Evolutionary conservation across 30 jellyfish, hydroid and myxozoan species (phyloP).

Genomic region (Rhopilema esculentum): DNA sequence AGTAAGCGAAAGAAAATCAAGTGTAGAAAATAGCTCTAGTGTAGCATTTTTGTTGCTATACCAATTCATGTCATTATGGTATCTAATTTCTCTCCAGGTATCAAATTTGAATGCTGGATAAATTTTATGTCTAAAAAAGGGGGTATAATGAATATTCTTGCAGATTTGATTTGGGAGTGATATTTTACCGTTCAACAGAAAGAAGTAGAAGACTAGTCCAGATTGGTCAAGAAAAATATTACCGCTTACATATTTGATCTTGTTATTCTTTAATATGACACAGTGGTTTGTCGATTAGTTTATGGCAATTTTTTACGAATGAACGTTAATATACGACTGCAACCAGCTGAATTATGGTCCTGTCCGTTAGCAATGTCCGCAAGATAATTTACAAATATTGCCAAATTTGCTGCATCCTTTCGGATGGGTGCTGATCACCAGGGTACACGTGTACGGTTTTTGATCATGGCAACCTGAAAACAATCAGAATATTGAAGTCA

Average conservation of each 20-base stretch:
- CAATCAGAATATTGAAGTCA: neutral
- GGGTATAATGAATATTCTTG: too few species aligned
- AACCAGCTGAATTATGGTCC: neutral
- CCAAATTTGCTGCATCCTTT: conserved; percentile 62
- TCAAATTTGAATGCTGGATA: too few species aligned
- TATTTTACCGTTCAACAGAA: too few species aligned
- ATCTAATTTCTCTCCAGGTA: too few species aligned
- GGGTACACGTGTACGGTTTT: conserved; percentile 68
- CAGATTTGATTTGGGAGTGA: too few species aligned
- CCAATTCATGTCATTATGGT: too few species aligned
- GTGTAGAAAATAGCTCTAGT: too few species aligned
- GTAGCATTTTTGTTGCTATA: too few species aligned
- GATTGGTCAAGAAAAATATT: neutral
- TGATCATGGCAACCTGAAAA: conserved; percentile 52
- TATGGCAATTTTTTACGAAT: neutral
- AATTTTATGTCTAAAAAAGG: too few species aligned
- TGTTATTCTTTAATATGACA: neutral
- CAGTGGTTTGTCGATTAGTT: neutral
- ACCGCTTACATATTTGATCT: neutral
- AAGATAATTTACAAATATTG: conserved; percentile 35
- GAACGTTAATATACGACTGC: neutral
- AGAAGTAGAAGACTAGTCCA: neutral
- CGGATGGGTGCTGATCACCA: conserved; percentile 61
- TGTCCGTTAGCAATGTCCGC: conserved; percentile 33
- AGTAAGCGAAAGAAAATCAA: too few species aligned